phyloP scores from a whole-genome alignment of 2,797 vertebrate species.

The Parauchenoglanis ngamensis region DNA sequence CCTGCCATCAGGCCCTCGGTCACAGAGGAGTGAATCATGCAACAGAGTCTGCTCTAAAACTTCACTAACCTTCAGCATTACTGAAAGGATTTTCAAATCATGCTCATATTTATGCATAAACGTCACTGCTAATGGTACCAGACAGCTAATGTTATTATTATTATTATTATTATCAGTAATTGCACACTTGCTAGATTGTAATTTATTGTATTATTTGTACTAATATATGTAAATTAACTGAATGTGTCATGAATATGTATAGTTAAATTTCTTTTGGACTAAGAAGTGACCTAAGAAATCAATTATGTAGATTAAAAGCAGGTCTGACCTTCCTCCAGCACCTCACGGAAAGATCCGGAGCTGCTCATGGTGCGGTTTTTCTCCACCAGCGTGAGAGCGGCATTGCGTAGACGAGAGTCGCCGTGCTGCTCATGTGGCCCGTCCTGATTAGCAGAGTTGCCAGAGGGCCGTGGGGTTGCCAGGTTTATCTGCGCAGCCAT shows the following conservation, averaged over 20 bases:
- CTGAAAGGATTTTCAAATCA: neutral
- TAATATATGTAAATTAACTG: neutral
- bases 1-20: neutral
- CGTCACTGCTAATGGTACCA: neutral
- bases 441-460: constrained; percentile 76
- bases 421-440: constrained; percentile 75
- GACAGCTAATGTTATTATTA: neutral
- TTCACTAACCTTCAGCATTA: neutral
- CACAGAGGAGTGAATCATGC: constrained; percentile 36
- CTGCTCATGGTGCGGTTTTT: constrained; percentile 84
- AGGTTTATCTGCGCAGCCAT: constrained; percentile 77
- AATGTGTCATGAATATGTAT: neutral
- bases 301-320: neutral
- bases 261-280: neutral
- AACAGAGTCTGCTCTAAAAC: neutral
- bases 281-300: neutral
- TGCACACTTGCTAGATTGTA: neutral
- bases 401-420: constrained; percentile 81
- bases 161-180: neutral
- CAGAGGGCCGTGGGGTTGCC: constrained; percentile 69
- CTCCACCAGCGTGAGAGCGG: constrained; percentile 84
- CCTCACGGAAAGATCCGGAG: constrained; percentile 84
- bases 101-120: neutral
- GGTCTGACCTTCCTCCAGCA: constrained; percentile 84
- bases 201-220: neutral